Conservation (phyloP, 2,113 vertebrate genomes). For the Aldabrachelys gigantea region DNA sequence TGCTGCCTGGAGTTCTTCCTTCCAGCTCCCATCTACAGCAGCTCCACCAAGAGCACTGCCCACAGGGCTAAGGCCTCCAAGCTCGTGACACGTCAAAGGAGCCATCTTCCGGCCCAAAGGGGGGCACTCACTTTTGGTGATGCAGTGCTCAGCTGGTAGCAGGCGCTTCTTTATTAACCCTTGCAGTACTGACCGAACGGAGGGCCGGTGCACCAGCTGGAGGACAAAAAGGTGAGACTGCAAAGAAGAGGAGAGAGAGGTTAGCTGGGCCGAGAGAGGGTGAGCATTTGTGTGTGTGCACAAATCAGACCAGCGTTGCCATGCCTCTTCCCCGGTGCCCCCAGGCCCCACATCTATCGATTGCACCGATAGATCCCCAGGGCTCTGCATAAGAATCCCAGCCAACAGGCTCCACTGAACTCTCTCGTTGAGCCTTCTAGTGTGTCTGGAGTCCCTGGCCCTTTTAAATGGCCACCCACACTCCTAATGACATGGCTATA, state of each 20-base stretch:
- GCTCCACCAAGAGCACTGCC: too few relatives aligned
- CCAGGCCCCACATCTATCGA: too few relatives aligned
- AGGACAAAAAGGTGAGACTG: conserved; percentile 98
- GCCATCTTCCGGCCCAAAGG: fast-evolving
- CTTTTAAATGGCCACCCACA: background rate
- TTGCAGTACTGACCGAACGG: conserved; percentile 93
- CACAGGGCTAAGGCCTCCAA: too few relatives aligned
- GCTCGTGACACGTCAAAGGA: background rate
- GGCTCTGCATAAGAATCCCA: background rate
- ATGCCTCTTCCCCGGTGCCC: too few relatives aligned
- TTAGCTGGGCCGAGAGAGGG: background rate
- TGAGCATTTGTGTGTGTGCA: background rate
- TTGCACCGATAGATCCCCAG: background rate
- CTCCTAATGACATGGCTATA: background rate
- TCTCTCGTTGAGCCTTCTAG: background rate
- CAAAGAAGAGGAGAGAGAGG: background rate
- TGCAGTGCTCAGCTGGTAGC: conserved; percentile 94
- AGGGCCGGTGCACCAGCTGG: conserved; percentile 94
- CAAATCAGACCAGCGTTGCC: background rate
- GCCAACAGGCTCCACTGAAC: too few relatives aligned
- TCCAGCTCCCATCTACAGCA: background rate
- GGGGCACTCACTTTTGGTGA: conserved; percentile 91
- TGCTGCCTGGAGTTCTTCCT: background rate
- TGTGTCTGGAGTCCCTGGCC: too few relatives aligned
- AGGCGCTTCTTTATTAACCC: conserved; percentile 96